Evolutionary conservation across 2,888 invertebrate species (phyloP).

Genomic region (Harmothoe impar): DNA sequence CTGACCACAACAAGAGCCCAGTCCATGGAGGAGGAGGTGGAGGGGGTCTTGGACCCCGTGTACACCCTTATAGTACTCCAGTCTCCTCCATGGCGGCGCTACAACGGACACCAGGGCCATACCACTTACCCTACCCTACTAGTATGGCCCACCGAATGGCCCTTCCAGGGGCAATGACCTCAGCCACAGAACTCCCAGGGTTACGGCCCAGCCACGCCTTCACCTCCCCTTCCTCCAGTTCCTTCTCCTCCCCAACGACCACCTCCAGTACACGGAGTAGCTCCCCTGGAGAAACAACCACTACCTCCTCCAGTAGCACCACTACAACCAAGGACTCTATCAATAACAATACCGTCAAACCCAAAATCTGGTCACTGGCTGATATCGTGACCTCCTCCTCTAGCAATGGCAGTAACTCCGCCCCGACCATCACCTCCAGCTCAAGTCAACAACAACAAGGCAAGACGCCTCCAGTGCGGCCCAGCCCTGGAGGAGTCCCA

Average conservation of each 20-base stretch:
- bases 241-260: neutral
- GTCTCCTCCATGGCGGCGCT: constrained; percentile 19
- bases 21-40: neutral
- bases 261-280: neutral
- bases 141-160: constrained; percentile 3
- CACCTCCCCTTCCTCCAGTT: neutral
- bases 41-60: neutral
- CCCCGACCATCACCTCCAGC: neutral
- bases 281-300: neutral
- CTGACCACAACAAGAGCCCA: constrained; percentile 36
- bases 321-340: constrained; percentile 5
- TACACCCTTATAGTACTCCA: neutral
- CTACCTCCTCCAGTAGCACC: neutral
- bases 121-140: constrained; percentile 25
- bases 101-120: constrained; percentile 25
- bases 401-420: neutral
- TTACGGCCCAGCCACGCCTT: constrained; percentile 11
- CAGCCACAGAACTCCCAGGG: constrained; percentile 23
- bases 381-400: constrained; percentile 38
- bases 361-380: constrained; percentile 54
- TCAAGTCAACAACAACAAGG: neutral
- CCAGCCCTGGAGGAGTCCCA: constrained; percentile 15
- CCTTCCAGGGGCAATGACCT: neutral
- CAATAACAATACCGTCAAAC: neutral
- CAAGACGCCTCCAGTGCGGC: constrained; percentile 5